Percentiles rank a stretch among this genome's conserved stretches.
These are phyloP conservation scores for Megalops atlanticus DNA, from an alignment of 2,113 vertebrate genomes.

Conservation along the genomic window DNA sequence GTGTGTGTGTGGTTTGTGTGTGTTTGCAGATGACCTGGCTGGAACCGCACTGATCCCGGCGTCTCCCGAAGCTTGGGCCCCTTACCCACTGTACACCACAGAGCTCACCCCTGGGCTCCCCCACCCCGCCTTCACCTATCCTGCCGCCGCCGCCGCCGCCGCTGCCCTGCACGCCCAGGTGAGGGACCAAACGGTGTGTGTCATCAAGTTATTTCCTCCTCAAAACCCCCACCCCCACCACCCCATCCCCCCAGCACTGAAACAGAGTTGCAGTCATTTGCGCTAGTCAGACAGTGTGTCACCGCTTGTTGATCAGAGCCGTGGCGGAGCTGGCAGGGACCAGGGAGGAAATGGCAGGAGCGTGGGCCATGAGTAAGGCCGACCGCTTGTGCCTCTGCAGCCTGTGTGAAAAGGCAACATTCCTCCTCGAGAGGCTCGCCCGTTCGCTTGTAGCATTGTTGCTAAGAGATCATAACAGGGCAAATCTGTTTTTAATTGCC, in stretches of 20 bases:
- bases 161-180: constrained; percentile 97
- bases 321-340: no score
- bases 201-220: constrained; percentile 16
- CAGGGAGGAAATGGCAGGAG: not conserved
- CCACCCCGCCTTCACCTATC: constrained; percentile 92
- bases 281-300: not conserved
- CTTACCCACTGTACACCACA: constrained; percentile 93
- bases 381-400: constrained; percentile 35
- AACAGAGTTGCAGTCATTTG: no score
- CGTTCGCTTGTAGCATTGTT: not conserved
- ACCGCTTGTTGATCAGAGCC: not conserved
- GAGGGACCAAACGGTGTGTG: constrained; percentile 65
- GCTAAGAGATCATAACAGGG: constrained; percentile 11
- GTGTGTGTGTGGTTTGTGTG: constrained; percentile 34
- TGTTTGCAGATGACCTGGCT: constrained; percentile 87
- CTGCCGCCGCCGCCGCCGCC: constrained; percentile 83
- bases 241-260: not conserved
- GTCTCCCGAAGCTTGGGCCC: constrained; percentile 92
- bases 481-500: constrained; percentile 32
- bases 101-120: constrained; percentile 94
- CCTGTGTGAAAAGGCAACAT: no score
- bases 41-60: constrained; percentile 94
- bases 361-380: not conserved
- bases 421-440: no score
- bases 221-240: not conserved